phyloP scores from a whole-genome alignment of 2,113 vertebrate species.

The Thunnus maccoyii region DNA sequence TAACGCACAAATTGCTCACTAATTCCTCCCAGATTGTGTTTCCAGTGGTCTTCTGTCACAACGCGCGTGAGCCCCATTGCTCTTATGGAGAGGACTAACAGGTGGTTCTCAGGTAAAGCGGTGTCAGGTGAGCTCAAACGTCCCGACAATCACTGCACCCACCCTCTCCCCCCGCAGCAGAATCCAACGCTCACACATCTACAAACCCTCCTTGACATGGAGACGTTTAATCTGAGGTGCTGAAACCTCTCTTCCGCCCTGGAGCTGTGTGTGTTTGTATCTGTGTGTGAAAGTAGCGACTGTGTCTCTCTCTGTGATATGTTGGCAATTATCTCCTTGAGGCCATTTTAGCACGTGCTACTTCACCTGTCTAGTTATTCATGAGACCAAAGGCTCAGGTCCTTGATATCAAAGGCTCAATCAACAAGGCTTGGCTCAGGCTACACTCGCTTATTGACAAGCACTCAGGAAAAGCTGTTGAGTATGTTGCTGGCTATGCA shows the following conservation, averaged over 20 bases:
- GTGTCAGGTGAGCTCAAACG: constrained; percentile 73
- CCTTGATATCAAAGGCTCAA: constrained; percentile 62
- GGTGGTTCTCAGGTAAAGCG: constrained; percentile 66
- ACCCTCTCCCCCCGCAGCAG: constrained; percentile 38
- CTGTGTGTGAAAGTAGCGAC: constrained; percentile 37
- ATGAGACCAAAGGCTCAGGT: constrained; percentile 58
- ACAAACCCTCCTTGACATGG: constrained; percentile 48
- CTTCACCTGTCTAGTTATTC: constrained; percentile 63
- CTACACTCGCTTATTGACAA: constrained; percentile 42
- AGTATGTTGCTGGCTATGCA: constrained; percentile 34
- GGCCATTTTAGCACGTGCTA: constrained; percentile 53
- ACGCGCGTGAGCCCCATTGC: constrained; percentile 61
- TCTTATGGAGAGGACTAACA: constrained; percentile 61
- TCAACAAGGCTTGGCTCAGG: constrained; percentile 27
- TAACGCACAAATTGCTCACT: constrained; percentile 78
- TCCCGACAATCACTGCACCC: constrained; percentile 25
- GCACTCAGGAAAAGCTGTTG: constrained; percentile 4
- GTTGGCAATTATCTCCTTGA: constrained; percentile 47
- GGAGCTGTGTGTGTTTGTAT: constrained; percentile 41
- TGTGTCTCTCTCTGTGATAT: constrained; percentile 47
- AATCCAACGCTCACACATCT: constrained; percentile 36
- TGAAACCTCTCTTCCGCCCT: constrained; percentile 58
- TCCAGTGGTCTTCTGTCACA: constrained; percentile 73
- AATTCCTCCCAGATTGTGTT: constrained; percentile 77
- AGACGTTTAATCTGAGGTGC: constrained; percentile 72